Evolutionary conservation across 1,140 invertebrate genomes (phyloP).

Genomic region (Archivesica marissinica): DNA sequence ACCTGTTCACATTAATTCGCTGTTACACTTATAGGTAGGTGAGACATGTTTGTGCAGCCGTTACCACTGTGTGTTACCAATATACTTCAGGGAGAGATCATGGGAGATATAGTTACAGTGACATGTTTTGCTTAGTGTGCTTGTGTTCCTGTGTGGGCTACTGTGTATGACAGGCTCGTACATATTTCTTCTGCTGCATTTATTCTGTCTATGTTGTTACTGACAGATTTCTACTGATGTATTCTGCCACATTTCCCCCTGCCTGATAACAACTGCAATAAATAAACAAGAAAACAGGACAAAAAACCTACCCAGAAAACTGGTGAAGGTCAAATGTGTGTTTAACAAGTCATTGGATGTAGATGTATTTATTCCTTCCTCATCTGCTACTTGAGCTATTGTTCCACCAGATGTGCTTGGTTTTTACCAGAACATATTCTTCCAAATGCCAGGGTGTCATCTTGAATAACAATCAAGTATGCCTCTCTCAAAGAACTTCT

Average conservation of each 20-base stretch:
- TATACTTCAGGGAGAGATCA: no score
- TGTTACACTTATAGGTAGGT: no score
- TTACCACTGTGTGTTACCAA: no score
- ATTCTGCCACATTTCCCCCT: slow-evolving; percentile 20
- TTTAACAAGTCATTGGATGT: slow-evolving; percentile 41
- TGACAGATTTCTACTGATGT: slow-evolving; percentile 5
- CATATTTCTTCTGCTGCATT: slow-evolving; percentile 10
- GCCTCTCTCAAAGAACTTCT: slow-evolving; percentile 38
- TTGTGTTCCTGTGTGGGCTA: background rate
- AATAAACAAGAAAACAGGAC: slow-evolving; percentile 20
- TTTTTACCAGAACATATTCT: slow-evolving; percentile 37
- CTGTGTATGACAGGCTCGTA: background rate
- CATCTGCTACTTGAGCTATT: slow-evolving; percentile 40
- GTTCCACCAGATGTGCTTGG: slow-evolving; percentile 33
- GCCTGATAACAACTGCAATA: slow-evolving; percentile 10
- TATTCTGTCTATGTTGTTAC: background rate
- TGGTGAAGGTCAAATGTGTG: slow-evolving; percentile 26
- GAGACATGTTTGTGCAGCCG: no score
- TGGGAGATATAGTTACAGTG: no score
- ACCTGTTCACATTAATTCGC: no score
- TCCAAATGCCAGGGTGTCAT: slow-evolving; percentile 43
- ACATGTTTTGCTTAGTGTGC: no score
- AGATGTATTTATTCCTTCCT: slow-evolving; percentile 31
- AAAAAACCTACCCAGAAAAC: slow-evolving; percentile 9
- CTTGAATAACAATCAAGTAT: slow-evolving; percentile 46